Evolutionary conservation across 2,113 vertebrate species (phyloP).

Genomic region (Trogon surrucura): DNA sequence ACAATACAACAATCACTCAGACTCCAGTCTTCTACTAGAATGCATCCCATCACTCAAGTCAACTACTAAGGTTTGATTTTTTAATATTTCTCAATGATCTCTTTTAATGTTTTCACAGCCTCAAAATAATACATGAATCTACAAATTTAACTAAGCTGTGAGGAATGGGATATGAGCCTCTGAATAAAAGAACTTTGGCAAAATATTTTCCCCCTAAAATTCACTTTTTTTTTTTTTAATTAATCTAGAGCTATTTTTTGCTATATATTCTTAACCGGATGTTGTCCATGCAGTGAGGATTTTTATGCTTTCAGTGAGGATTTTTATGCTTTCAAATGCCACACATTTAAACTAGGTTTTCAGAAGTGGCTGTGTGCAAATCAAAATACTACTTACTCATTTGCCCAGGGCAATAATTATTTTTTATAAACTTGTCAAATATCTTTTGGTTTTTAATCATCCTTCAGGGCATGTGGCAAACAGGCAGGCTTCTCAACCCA

Average conservation of each 20-base stretch:
- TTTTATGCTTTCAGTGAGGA: not conserved
- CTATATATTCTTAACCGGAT: not conserved
- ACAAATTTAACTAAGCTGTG: not conserved
- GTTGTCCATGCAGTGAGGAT: not conserved
- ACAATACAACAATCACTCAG: not conserved
- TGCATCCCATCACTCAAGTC: not conserved
- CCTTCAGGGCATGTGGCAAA: not conserved
- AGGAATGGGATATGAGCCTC: not conserved
- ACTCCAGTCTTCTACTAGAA: not conserved
- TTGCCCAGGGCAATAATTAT: not conserved
- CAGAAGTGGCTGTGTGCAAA: not conserved
- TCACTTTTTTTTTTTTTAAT: not conserved
- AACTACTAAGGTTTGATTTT: not conserved
- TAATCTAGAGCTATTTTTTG: not conserved
- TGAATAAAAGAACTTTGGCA: not conserved
- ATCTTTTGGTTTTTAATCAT: conserved; percentile 14
- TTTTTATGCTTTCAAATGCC: not conserved
- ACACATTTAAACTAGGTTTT: not conserved
- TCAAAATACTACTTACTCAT: conserved; percentile 20
- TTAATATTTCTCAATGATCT: not conserved
- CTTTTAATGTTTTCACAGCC: not conserved
- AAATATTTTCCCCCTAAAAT: not conserved
- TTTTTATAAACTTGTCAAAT: conserved; percentile 34
- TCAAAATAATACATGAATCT: not conserved
- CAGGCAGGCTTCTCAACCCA: not conserved